Base-by-base conservation (phyloP, 2,113 vertebrate species). In the Aldabrachelys gigantea region DNA sequence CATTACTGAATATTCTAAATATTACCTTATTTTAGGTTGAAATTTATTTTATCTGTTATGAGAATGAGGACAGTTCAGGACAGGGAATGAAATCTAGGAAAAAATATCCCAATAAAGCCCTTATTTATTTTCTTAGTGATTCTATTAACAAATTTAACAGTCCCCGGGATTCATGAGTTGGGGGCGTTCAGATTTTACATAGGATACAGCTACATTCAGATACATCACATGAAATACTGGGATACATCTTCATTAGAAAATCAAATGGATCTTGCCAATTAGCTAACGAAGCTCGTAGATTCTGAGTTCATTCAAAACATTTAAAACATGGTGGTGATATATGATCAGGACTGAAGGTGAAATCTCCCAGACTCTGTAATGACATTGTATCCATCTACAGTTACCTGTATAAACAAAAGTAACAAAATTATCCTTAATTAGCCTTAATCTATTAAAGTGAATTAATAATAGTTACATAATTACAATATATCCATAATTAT, bases 391-490 rank as follows among this genome's bases (percentile, higher is more conserved):
- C 52, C 85, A 1, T 75, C 8, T 87, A 35, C 6, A 56, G 7
- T 85, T 90, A 8, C 17, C 53, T 35, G 2, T 69, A 47, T 31
- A 29, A 10, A 85, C 14, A 91, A 88, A 95, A 69, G 1, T 85
- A 89, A 92, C 1, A 1, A 92, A 88, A 92, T 53, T 50, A 59
- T 62, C 89, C 49, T 81, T 88, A 91, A 88, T 93, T 94, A 89
- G 49, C 22, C 31, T 57, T 85, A 83, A 83, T 47, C 2, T 91
- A 82, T 82, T 90, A 82, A 82, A 78, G 13, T 75, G 87, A 91
- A 96, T 91, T 95, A 95, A 92, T 95, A 4, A 82, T 19, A 90
- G 57, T 69, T 72, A 72, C 0, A 80, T 80, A 0, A 85, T 92
- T 92, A 44, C 3, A 85, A 52, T 81, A 56, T 80, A 95, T 54